phyloP scores from a whole-genome alignment of 1,140 invertebrate genomes.

The Hetaerina americana region DNA sequence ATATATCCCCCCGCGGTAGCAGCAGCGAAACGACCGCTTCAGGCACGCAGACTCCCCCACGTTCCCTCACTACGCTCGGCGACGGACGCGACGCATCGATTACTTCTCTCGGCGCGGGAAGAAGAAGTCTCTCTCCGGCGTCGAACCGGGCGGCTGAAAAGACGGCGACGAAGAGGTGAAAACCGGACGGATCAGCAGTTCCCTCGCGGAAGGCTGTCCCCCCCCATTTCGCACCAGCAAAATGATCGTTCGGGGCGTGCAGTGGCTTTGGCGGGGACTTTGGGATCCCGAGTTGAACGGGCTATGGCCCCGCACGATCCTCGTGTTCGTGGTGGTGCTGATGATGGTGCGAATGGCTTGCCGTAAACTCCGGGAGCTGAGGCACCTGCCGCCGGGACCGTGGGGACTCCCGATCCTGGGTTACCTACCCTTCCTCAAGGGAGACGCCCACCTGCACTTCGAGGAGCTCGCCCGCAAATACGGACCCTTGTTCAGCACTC shows the following conservation, averaged over 20 bases:
- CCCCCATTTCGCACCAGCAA: no score
- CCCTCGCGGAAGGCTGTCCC: no score
- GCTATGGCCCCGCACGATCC: constrained; percentile 16
- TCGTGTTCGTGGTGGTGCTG: constrained; percentile 41
- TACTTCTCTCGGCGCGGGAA: not conserved
- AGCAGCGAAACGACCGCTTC: no score
- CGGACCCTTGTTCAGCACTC: constrained; percentile 66
- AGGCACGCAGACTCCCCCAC: no score
- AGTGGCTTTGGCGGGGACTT: not conserved
- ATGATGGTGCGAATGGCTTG: constrained; percentile 32
- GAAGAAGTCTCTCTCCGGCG: no score
- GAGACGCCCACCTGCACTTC: constrained; percentile 62
- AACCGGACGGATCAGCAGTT: no score
- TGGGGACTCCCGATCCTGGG: constrained; percentile 71
- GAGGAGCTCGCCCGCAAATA: constrained; percentile 58
- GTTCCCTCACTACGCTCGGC: not conserved
- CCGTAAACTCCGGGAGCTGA: constrained; percentile 34
- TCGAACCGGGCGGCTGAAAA: no score
- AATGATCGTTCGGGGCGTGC: not conserved
- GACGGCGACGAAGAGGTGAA: no score
- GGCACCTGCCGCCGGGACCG: constrained; percentile 65
- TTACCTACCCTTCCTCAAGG: constrained; percentile 63
- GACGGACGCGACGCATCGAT: no score
- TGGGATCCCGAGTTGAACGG: not conserved
- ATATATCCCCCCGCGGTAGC: no score